These are phyloP conservation scores for Tetragonula clypearis DNA, from an alignment of 1,140 invertebrate species.

Conservation along the genomic window DNA sequence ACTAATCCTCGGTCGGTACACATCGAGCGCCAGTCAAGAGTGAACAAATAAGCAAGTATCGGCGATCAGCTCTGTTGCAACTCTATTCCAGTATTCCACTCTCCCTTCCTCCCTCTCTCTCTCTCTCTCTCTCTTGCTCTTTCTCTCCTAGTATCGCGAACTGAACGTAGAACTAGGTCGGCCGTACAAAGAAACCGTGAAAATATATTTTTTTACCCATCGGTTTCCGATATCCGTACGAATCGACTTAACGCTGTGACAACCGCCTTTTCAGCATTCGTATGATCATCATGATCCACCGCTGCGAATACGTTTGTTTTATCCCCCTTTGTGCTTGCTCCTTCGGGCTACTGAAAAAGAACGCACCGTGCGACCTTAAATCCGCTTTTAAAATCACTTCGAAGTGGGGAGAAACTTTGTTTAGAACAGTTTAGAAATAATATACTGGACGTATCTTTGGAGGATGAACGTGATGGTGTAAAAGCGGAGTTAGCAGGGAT, in stretches of 20 bases:
- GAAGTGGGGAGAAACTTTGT: no score
- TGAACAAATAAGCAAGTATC: constrained; percentile 41
- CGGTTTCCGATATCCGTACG: constrained; percentile 18
- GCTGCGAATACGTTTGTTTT: not conserved
- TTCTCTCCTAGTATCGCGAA: constrained; percentile 43
- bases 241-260: constrained; percentile 20
- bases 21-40: constrained; percentile 30
- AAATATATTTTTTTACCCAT: constrained; percentile 40
- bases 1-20: constrained; percentile 14
- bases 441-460: no score
- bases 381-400: not conserved
- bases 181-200: constrained; percentile 15
- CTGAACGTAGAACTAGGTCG: constrained; percentile 44
- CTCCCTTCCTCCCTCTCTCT: no score
- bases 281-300: not conserved
- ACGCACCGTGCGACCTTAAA: not conserved
- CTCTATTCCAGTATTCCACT: not conserved
- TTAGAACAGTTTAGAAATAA: no score
- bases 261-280: not conserved
- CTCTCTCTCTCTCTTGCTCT: not conserved
- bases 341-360: not conserved
- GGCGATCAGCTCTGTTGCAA: constrained; percentile 21
- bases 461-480: no score
- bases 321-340: not conserved
- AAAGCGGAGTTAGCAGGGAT: no score